Evolutionary conservation across 37 sponge, comb jelly and placozoan species (phyloP), one percentile per base, ranked within the genome.

Genomic region (Spongia lamella): DNA sequence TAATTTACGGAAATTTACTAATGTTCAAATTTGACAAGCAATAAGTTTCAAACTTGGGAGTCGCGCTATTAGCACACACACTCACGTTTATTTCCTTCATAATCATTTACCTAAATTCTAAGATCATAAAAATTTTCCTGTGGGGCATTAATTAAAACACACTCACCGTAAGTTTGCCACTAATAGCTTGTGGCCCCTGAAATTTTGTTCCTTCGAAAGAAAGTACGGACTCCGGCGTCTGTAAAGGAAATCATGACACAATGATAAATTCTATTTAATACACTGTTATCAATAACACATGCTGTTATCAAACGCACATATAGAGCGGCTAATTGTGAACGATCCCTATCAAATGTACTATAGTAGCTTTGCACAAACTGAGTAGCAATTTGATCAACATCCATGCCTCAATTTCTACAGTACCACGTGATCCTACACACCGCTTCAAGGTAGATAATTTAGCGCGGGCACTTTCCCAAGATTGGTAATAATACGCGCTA

Each of bases 271-370:
- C 47, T n/a, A n/a, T n/a, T n/a, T n/a, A n/a, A n/a, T n/a, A n/a
- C n/a, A n/a, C n/a, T n/a, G n/a, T n/a, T n/a, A n/a, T n/a, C n/a
- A n/a, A n/a, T n/a, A n/a, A n/a, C n/a, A n/a, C n/a, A n/a, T n/a
- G n/a, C n/a, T n/a, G 47, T 5, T 43, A 43, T 26, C 37, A 30
- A 61, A 69, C 94, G 84, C 43, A 93, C 94, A 40, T 90, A 93
- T 19, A 93, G 62, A 30, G 55, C 30, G 17, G 53, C 81, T 22
- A 93, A 58, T 5, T 40, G 71, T 13, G 72, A 35, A 47, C 90
- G 76, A 53, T 93, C 78, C 1, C 83, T 72, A 69, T 93, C 94
- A 77, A 93, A 93, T 3, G 47, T 49, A 55, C 78, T 66, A 62
- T 93, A 93, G 65, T 85, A 93, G 2, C 31, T 32, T 34, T 55